Evolutionary conservation across 1,140 invertebrate genomes (phyloP).

Genomic region (Wasmannia auropunctata): DNA sequence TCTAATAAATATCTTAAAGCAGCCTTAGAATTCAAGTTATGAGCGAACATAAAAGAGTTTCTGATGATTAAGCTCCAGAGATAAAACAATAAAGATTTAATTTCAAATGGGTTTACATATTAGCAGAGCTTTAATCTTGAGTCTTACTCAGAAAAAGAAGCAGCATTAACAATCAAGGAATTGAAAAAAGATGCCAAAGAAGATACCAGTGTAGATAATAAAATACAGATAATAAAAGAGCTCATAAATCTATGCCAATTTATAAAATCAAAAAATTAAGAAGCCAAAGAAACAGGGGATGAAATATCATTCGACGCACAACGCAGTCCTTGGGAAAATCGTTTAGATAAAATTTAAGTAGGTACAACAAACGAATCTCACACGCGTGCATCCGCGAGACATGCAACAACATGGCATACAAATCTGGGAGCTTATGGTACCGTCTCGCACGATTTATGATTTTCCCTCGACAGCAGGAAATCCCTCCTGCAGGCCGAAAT

Average conservation of each 20-base stretch:
- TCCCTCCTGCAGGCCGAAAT: conserved; percentile 40
- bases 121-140: background rate
- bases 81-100: conserved; percentile 11
- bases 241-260: background rate
- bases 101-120: background rate
- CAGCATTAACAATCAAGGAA: background rate
- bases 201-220: background rate
- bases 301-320: background rate
- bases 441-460: conserved; percentile 53
- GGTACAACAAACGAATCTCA: conserved; percentile 10
- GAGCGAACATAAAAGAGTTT: background rate
- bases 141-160: background rate
- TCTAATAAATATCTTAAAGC: background rate
- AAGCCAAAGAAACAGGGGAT: background rate
- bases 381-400: background rate
- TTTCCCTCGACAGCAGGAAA: conserved; percentile 36
- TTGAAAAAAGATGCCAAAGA: no score
- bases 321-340: background rate
- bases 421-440: conserved; percentile 38
- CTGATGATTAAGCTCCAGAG: background rate
- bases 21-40: background rate
- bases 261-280: background rate
- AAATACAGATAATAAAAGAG: background rate
- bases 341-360: conserved; percentile 36
- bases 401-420: conserved; percentile 27